Conservation (phyloP, 2,797 vertebrate species). For the Parauchenoglanis punctatus region DNA sequence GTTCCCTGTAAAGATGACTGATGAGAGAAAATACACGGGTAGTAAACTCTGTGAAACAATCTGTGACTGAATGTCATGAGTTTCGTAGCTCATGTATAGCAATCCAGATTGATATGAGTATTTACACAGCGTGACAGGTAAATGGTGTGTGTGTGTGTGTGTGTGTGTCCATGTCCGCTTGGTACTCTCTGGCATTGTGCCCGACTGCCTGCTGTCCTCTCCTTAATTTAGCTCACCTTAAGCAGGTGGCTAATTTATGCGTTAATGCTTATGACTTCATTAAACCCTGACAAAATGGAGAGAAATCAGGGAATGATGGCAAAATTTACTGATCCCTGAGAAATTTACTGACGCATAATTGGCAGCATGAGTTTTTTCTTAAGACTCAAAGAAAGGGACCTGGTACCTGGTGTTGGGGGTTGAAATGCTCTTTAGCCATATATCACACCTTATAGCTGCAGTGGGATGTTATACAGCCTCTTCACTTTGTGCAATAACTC, state of each 20-base stretch:
- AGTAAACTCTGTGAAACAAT: not conserved
- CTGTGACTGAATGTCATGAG: slow-evolving; percentile 27
- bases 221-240: slow-evolving; percentile 66
- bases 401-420: slow-evolving; percentile 26
- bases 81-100: not conserved
- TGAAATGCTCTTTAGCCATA: slow-evolving; percentile 9
- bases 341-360: slow-evolving; percentile 59
- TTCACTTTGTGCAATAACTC: slow-evolving; percentile 59
- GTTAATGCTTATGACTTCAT: slow-evolving; percentile 62
- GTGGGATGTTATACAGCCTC: slow-evolving; percentile 30
- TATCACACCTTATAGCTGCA: slow-evolving; percentile 34
- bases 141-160: slow-evolving; percentile 31
- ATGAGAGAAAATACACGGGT: slow-evolving; percentile 16
- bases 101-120: slow-evolving; percentile 6
- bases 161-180: slow-evolving; percentile 16
- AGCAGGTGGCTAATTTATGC: slow-evolving; percentile 63
- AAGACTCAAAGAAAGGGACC: not conserved
- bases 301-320: slow-evolving; percentile 41
- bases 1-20: slow-evolving; percentile 20
- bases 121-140: slow-evolving; percentile 35
- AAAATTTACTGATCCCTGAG: slow-evolving; percentile 53
- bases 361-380: slow-evolving; percentile 24
- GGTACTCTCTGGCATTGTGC: slow-evolving; percentile 40
- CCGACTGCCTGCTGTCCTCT: slow-evolving; percentile 55
- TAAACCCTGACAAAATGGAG: slow-evolving; percentile 51